Evolutionary conservation across 2,797 vertebrate genomes (phyloP), one percentile per base, ranked within the genome.

Genomic region (Varecia variegata): DNA sequence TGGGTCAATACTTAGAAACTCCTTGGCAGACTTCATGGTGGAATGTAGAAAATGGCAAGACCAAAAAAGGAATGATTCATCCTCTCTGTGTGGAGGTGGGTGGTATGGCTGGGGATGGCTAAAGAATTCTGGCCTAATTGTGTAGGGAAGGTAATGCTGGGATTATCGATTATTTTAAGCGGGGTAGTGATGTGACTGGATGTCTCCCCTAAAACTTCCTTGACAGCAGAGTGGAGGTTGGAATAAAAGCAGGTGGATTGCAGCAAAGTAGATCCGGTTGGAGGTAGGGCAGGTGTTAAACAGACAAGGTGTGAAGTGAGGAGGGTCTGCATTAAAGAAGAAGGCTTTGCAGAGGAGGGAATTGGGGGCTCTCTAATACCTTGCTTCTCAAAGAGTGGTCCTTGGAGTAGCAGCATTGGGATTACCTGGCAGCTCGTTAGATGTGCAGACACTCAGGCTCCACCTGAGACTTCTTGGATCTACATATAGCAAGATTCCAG

Each of bases 1-100:
- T 77, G 74, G 43, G 87, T 95, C 95, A 79, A 77, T 88, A 80
- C 82, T 83, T 71, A 96, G 90, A 54, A 74, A 89, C 40, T 67
- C 23, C 74, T 35, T 76, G 93, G 88, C 60, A 73, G 85, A 90
- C 93, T 88, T 43, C 74, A 67, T 70, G 77, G 60, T 18, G 30
- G 27, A 5, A 0, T 60, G 13, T 30, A 43, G 71, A 70, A 65
- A 83, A 60, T 32, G 54, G 73, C 71, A 71, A 47, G 89, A 47
- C 3, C 2, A 7, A 56, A 40, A n/a, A 14, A n/a, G 25, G 56
- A 58, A 30, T 23, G 58, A 71, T 47, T 82, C 45, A 21, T 2
- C 18, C 25, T 88, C 1, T 40, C 88, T 56, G 6, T 4, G 40
- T 18, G 32, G 17, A 58, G 32, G 38, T 4, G 21, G 83, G 23